Evolutionary conservation across 2,888 invertebrate genomes (phyloP).

Genomic region (Acanthococcus lagerstroemiae): DNA sequence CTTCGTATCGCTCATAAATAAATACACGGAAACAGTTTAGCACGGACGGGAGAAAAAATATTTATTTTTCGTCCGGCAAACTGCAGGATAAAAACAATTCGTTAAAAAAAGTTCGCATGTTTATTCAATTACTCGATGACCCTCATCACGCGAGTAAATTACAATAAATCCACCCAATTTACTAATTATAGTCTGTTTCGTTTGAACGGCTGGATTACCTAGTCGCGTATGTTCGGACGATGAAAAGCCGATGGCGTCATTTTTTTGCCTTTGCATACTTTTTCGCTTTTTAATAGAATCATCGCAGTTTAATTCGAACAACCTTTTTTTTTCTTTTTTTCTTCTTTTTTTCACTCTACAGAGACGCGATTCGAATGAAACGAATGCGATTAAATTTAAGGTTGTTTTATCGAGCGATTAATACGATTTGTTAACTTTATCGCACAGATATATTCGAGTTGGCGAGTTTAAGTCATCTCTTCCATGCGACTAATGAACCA

Average conservation of each 20-base stretch:
- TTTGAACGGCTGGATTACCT: neutral
- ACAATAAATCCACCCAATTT: neutral
- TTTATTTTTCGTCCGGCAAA: neutral
- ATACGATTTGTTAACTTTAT: too few relatives aligned
- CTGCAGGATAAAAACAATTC: neutral
- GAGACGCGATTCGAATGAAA: neutral
- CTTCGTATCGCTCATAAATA: neutral
- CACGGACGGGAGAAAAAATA: neutral
- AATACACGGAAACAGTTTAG: neutral
- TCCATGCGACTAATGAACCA: too few relatives aligned
- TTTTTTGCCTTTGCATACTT: neutral
- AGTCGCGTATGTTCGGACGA: neutral
- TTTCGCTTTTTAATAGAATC: neutral
- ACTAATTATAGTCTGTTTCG: neutral
- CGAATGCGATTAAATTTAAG: neutral
- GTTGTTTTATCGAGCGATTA: too few relatives aligned
- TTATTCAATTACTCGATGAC: neutral
- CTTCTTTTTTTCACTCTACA: neutral
- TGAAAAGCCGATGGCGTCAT: neutral
- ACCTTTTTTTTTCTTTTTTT: neutral
- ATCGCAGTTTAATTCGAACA: neutral
- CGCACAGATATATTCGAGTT: too few relatives aligned
- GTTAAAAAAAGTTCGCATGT: neutral
- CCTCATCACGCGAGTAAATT: neutral
- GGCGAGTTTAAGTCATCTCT: too few relatives aligned